A percentile compares a stretch with the other conserved stretches of the same genome.
These are phyloP conservation scores for Hypocryptadius cinnamomeus DNA, from an alignment of 2,113 vertebrate species.

Conservation along the genomic window DNA sequence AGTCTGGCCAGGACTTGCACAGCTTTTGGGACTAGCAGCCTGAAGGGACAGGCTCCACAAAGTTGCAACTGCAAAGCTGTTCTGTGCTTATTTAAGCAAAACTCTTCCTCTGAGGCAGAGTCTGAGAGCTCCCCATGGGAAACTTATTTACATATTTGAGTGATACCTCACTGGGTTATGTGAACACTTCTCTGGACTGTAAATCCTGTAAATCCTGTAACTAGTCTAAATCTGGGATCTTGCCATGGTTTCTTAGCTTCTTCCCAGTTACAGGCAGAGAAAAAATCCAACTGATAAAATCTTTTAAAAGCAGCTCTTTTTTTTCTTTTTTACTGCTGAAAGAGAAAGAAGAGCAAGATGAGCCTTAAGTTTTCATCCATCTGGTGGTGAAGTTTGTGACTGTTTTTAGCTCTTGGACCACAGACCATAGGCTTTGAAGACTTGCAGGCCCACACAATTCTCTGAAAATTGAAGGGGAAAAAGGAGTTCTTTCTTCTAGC, in stretches of 20 bases:
- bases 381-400: background rate
- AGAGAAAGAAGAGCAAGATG: background rate
- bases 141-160: background rate
- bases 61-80: background rate
- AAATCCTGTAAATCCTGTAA: background rate
- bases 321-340: background rate
- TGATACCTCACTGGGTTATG: background rate
- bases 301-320: background rate
- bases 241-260: background rate
- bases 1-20: background rate
- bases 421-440: background rate
- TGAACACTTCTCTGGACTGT: background rate
- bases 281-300: background rate
- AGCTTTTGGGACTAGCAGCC: background rate
- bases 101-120: background rate
- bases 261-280: background rate
- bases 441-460: background rate
- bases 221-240: background rate
- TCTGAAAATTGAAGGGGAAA: background rate
- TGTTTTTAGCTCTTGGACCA: conserved; percentile 13
- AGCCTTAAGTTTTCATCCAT: background rate
- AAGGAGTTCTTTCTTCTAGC: background rate
- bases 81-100: conserved; percentile 13
- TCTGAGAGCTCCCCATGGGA: background rate
- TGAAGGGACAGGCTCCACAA: background rate